Conservation (phyloP, 2,888 invertebrate species). For the Eupithecia vulgata region DNA sequence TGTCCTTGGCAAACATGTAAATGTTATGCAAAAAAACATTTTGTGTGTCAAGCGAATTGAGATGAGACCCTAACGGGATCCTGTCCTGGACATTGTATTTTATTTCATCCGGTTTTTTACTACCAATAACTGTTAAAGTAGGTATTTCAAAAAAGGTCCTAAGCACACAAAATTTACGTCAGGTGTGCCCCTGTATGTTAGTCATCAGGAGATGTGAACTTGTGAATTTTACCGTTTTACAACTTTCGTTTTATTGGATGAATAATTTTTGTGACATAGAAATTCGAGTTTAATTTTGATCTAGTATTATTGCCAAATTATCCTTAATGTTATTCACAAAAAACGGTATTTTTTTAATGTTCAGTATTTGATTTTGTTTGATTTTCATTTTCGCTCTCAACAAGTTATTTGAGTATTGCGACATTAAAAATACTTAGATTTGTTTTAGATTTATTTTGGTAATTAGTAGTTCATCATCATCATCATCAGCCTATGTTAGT, state of each 20-base stretch:
- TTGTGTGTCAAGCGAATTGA: conserved; percentile 46
- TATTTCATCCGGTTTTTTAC: conserved; percentile 58
- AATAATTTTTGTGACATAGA: conserved; percentile 22
- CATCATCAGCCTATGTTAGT: no score
- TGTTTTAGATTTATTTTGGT: no score
- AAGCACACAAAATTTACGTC: conserved; percentile 49
- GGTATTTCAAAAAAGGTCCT: conserved; percentile 46
- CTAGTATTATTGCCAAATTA: not conserved
- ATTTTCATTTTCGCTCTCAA: no score
- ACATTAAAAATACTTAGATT: no score
- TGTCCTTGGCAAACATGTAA: conserved; percentile 46
- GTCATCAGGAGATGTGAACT: conserved; percentile 33
- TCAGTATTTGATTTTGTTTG: not conserved
- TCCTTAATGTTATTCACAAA: not conserved
- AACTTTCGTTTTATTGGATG: conserved; percentile 33
- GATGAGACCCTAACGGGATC: conserved; percentile 61
- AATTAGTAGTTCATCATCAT: no score
- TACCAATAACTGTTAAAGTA: conserved; percentile 45
- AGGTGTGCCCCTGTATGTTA: conserved; percentile 30
- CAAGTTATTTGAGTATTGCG: no score
- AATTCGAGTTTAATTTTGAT: conserved; percentile 5
- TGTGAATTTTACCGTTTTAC: conserved; percentile 43
- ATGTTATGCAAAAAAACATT: conserved; percentile 52
- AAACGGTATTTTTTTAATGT: not conserved
- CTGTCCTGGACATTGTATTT: conserved; percentile 35